These are phyloP conservation scores for Astreopora myriophthalma DNA, from an alignment of 64 coral and sea anemone species.

Conservation along the genomic window DNA sequence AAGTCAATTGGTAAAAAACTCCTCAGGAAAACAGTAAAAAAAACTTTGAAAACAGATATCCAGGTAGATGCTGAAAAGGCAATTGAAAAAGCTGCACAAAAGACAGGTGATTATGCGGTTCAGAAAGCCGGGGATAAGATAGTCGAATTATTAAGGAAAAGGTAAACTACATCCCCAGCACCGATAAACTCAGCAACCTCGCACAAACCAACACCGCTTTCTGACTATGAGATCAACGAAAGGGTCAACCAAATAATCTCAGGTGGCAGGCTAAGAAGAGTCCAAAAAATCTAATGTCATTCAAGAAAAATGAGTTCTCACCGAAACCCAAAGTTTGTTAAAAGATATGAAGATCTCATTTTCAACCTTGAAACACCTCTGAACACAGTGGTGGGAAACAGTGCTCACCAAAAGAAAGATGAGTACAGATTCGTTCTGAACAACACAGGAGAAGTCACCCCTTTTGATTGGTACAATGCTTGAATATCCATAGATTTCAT, in stretches of 20 bases:
- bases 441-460: not conserved
- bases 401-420: constrained; percentile 10
- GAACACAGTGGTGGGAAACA: too few species aligned
- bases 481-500: not conserved
- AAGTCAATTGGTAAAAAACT: not conserved
- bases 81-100: not conserved
- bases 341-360: not conserved
- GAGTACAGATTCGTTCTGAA: not conserved
- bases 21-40: too few species aligned
- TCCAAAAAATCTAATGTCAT: not conserved
- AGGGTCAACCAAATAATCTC: not conserved
- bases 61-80: not conserved
- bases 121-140: not conserved
- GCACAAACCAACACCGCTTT: not conserved
- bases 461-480: constrained; percentile 4
- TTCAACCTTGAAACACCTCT: too few species aligned
- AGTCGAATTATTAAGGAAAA: not conserved
- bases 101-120: not conserved
- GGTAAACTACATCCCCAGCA: too few species aligned
- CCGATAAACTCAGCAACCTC: too few species aligned
- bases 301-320: not conserved
- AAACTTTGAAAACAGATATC: too few species aligned
- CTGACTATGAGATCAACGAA: not conserved
- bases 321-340: not conserved
- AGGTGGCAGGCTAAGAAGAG: not conserved